These are phyloP conservation scores for Eurois occulta DNA, from an alignment of 2,888 invertebrate genomes.

Conservation along the genomic window DNA sequence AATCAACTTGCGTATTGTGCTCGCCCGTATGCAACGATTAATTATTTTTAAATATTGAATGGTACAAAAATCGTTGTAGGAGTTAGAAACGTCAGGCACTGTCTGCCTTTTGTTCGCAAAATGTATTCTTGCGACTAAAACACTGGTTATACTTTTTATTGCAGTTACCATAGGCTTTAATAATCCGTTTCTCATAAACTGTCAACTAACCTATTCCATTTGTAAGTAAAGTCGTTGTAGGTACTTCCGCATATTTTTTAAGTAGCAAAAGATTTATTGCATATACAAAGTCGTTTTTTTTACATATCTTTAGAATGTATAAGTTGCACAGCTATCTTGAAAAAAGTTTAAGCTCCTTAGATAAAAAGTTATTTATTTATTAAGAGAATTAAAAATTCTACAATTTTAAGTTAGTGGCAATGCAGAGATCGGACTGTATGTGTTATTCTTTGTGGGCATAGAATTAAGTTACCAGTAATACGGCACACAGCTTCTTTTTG, in stretches of 20 bases:
- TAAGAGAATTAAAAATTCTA: background rate
- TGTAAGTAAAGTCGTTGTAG: constrained; percentile 6
- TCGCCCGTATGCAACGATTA: background rate
- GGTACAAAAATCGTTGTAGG: constrained; percentile 21
- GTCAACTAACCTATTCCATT: constrained; percentile 3
- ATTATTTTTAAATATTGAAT: constrained; percentile 2
- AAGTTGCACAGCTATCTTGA: background rate
- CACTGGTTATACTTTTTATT: background rate
- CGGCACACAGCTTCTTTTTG: background rate
- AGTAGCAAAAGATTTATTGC: background rate
- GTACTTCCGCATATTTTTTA: background rate
- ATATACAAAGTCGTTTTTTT: background rate
- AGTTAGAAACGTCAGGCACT: background rate
- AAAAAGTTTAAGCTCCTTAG: background rate
- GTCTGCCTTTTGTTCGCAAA: background rate
- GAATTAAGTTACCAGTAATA: constrained; percentile 1
- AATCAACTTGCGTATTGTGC: background rate
- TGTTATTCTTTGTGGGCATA: background rate
- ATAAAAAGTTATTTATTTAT: constrained; percentile 6
- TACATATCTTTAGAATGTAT: background rate
- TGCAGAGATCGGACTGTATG: background rate
- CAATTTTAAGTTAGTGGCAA: background rate
- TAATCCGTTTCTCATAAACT: background rate
- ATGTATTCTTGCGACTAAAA: background rate
- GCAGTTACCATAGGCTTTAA: background rate